Evolutionary conservation across 2,113 vertebrate species (phyloP).

Genomic region (Tursiops truncatus): DNA sequence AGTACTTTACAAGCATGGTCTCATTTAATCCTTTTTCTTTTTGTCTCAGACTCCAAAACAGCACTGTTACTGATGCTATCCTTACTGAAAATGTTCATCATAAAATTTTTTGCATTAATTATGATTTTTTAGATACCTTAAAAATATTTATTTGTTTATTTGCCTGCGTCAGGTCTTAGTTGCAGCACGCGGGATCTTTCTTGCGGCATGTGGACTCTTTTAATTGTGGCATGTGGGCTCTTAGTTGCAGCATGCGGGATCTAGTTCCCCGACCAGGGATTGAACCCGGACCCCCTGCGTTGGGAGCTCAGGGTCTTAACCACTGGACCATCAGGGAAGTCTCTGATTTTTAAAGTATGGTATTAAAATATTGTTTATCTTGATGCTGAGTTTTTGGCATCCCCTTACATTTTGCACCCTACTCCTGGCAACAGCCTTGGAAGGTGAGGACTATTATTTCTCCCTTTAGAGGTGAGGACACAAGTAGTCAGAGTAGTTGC

Average conservation of each 20-base stretch:
- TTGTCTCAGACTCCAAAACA: not conserved
- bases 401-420: not conserved
- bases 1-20: not conserved
- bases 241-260: too few relatives aligned
- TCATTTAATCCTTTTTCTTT: not conserved
- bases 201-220: too few relatives aligned
- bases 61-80: not conserved
- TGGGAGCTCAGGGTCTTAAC: too few relatives aligned
- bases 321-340: too few relatives aligned
- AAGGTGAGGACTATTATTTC: not conserved
- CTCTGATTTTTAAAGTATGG: not conserved
- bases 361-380: slow-evolving; percentile 5
- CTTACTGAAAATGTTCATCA: slow-evolving; percentile 11
- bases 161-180: too few relatives aligned
- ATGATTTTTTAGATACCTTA: not conserved
- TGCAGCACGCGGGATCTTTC: too few relatives aligned
- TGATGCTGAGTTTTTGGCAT: not conserved
- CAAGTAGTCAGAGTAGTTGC: not conserved
- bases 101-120: slow-evolving; percentile 27
- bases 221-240: too few relatives aligned
- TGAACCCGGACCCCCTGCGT: too few relatives aligned
- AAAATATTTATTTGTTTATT: too few relatives aligned
- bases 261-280: too few relatives aligned
- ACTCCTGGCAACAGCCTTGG: not conserved
- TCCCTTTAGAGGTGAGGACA: not conserved